Conservation (phyloP, 1,140 invertebrate genomes). For the Adoxophyes honmai region DNA sequence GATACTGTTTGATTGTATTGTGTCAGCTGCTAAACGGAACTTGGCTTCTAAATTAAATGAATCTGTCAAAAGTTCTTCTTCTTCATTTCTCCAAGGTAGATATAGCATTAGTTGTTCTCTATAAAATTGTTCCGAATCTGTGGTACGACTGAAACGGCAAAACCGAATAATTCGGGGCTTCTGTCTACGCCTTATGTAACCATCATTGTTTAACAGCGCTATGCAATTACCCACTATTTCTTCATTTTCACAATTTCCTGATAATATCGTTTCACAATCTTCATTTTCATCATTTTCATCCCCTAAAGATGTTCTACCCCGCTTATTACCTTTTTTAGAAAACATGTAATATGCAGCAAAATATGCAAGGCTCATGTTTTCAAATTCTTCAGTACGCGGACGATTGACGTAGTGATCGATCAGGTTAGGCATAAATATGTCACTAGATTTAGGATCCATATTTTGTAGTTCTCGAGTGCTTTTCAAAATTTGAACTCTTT, state of each 20-base stretch:
- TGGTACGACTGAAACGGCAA: background rate
- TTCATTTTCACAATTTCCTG: too few species aligned
- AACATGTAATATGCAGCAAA: conserved; percentile 13
- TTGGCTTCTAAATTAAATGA: background rate
- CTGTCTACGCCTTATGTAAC: background rate
- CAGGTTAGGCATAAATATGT: background rate
- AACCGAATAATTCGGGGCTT: background rate
- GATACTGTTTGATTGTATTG: background rate
- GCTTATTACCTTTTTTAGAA: background rate
- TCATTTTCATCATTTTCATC: background rate
- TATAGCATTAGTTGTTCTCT: background rate
- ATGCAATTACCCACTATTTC: background rate
- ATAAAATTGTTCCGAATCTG: background rate
- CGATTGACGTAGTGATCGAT: conserved; percentile 13
- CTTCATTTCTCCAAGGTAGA: background rate
- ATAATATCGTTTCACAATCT: background rate
- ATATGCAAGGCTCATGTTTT: background rate
- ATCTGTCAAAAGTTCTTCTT: background rate
- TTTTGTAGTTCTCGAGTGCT: background rate
- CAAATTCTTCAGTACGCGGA: background rate
- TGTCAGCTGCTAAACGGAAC: background rate
- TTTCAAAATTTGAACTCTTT: conserved; percentile 12
- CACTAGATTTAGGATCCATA: background rate
- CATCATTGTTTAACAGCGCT: background rate
- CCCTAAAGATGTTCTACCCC: background rate